These are phyloP conservation scores for Corythucha ciliata DNA, from an alignment of 2,888 invertebrate species.

Conservation along the genomic window DNA sequence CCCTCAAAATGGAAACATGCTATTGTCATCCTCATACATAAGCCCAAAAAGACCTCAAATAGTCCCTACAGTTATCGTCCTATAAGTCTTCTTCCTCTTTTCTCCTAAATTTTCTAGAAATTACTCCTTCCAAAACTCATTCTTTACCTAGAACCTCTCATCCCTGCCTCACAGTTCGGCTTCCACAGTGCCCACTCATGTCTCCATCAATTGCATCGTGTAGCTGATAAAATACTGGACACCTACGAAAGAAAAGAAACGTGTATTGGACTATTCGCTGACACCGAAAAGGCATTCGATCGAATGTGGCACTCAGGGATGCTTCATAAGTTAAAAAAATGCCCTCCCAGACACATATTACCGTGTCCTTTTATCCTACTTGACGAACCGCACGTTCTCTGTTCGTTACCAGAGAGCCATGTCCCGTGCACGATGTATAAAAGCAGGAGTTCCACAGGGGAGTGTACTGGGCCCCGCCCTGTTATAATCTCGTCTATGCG, in stretches of 20 bases:
- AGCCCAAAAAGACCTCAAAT: constrained; percentile 2
- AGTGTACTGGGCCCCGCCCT: too few relatives aligned
- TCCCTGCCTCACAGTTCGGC: constrained; percentile 3
- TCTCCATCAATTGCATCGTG: background rate
- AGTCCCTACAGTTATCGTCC: constrained; percentile 8
- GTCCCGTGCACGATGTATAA: too few relatives aligned
- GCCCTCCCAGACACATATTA: background rate
- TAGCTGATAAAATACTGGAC: background rate
- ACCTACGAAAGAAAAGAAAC: background rate
- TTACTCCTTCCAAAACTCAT: background rate
- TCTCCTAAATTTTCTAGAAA: constrained; percentile 6
- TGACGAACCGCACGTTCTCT: too few relatives aligned
- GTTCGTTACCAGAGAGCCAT: too few relatives aligned
- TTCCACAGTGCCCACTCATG: constrained; percentile 12
- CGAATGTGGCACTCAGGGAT: background rate
- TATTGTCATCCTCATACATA: constrained; percentile 8
- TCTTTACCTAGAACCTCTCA: constrained; percentile 7
- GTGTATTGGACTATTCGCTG: background rate
- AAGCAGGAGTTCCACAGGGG: too few relatives aligned
- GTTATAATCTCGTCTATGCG: too few relatives aligned
- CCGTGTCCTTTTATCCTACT: too few relatives aligned
- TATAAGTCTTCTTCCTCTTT: constrained; percentile 9
- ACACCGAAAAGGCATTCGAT: background rate
- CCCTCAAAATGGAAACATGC: constrained; percentile 11
- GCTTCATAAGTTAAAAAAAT: background rate